Evolutionary conservation across 2,797 vertebrate genomes (phyloP).

Genomic region (Poecilia wingei): DNA sequence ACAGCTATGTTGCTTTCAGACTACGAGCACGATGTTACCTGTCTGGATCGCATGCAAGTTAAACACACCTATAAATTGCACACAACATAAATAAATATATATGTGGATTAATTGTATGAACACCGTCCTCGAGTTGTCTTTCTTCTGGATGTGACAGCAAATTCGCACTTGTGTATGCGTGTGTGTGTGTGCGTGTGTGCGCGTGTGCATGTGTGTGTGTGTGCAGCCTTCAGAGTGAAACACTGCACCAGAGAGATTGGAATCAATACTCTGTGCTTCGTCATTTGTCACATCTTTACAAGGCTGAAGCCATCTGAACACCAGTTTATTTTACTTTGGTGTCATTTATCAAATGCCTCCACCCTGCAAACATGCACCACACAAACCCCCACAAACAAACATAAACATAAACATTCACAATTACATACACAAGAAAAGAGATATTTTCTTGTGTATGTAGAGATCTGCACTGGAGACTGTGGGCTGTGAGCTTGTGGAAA

Average conservation of each 20-base stretch:
- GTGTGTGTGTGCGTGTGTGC: constrained; percentile 24
- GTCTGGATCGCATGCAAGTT: background rate
- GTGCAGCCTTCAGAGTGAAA: constrained; percentile 88
- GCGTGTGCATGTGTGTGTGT: constrained; percentile 42
- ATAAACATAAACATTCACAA: background rate
- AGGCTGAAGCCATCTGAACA: constrained; percentile 89
- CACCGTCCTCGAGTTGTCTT: constrained; percentile 36
- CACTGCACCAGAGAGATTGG: constrained; percentile 93
- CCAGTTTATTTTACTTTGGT: constrained; percentile 94
- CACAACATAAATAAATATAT: constrained; percentile 17
- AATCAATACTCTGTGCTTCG: constrained; percentile 97
- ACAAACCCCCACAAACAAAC: constrained; percentile 18
- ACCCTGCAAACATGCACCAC: constrained; percentile 56
- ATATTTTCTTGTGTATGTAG: background rate
- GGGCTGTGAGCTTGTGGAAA: background rate
- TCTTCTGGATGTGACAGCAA: constrained; percentile 17
- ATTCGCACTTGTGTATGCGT: constrained; percentile 30
- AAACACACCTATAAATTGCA: background rate
- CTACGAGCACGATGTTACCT: background rate
- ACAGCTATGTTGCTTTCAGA: constrained; percentile 40
- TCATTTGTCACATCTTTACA: constrained; percentile 99
- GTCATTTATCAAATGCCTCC: constrained; percentile 93
- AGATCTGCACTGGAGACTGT: background rate
- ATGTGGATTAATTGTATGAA: constrained; percentile 21
- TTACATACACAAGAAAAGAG: background rate